Percentiles rank a stretch among this genome's conserved stretches.
phyloP scores from a whole-genome alignment of 2,888 invertebrate species.

The Ischnus inquisitorius region DNA sequence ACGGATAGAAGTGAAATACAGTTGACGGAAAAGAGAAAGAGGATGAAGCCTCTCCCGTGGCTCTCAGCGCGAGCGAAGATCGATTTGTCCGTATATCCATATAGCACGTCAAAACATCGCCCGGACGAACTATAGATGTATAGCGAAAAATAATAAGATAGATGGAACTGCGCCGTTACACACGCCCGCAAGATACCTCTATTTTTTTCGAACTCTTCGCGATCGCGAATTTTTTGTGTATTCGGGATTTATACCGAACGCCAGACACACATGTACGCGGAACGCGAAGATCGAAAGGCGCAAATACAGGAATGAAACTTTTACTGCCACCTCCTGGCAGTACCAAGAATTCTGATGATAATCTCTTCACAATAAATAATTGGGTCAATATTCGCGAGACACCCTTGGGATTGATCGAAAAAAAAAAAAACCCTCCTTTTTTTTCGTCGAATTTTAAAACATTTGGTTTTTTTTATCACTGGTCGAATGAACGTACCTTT shows the following conservation, averaged over 20 bases:
- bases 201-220: not conserved
- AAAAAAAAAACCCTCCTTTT: not conserved
- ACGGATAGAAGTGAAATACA: conserved; percentile 2
- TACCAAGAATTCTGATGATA: not conserved
- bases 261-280: not conserved
- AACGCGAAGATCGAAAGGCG: not conserved
- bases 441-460: not conserved
- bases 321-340: not conserved
- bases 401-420: not conserved
- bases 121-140: conserved; percentile 1
- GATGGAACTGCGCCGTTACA: conserved; percentile 37
- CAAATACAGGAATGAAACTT: conserved; percentile 1
- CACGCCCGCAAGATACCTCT: not conserved
- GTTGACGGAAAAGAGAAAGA: conserved; percentile 33
- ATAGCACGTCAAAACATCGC: conserved; percentile 53
- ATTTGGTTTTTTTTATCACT: not conserved
- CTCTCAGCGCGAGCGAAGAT: conserved; percentile 56
- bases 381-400: not conserved
- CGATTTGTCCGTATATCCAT: conserved; percentile 56
- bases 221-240: not conserved
- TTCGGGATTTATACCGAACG: too few relatives aligned
- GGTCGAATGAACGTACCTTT: conserved; percentile 74
- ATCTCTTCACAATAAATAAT: not conserved
- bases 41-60: conserved; percentile 61
- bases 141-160: conserved; percentile 15